A percentile compares a stretch with the other conserved stretches of the same genome.
Conservation (phyloP, 2,888 invertebrate genomes). For the Camponotus fellah region DNA sequence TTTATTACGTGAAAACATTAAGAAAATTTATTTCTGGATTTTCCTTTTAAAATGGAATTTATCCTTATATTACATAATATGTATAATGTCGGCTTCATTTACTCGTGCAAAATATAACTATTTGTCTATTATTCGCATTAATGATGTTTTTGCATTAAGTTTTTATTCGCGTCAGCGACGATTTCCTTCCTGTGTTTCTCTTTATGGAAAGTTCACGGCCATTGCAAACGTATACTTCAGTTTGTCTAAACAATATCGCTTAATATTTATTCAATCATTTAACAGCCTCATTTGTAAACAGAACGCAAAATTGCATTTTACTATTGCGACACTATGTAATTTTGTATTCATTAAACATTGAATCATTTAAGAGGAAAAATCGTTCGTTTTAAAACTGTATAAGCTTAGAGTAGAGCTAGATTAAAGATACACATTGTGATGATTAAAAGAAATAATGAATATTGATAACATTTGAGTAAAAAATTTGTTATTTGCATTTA, state of each 20-base stretch:
- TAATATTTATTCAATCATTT: constrained; percentile 38
- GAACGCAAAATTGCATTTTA: not conserved
- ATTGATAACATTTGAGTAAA: not conserved
- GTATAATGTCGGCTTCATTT: constrained; percentile 14
- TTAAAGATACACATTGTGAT: not conserved
- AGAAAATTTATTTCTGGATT: not conserved
- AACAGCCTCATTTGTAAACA: not conserved
- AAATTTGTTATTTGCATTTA: not conserved
- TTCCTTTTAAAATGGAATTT: not conserved
- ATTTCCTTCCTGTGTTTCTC: not conserved
- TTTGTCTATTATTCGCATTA: constrained; percentile 24
- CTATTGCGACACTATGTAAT: not conserved
- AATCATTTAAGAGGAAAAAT: not conserved
- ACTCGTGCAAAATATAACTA: not conserved
- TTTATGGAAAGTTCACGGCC: not conserved
- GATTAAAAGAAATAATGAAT: not conserved
- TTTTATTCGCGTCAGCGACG: not conserved
- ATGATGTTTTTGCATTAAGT: not conserved
- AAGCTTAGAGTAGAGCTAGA: not conserved
- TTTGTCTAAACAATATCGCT: not conserved
- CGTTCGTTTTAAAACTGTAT: not conserved
- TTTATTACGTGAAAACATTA: not conserved
- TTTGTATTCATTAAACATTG: not conserved
- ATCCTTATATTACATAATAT: not conserved
- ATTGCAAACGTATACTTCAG: constrained; percentile 18